Percentiles rank a stretch among this genome's conserved stretches.
These are phyloP conservation scores for Acrobasis suavella DNA, from an alignment of 2,888 invertebrate genomes.

Conservation along the genomic window DNA sequence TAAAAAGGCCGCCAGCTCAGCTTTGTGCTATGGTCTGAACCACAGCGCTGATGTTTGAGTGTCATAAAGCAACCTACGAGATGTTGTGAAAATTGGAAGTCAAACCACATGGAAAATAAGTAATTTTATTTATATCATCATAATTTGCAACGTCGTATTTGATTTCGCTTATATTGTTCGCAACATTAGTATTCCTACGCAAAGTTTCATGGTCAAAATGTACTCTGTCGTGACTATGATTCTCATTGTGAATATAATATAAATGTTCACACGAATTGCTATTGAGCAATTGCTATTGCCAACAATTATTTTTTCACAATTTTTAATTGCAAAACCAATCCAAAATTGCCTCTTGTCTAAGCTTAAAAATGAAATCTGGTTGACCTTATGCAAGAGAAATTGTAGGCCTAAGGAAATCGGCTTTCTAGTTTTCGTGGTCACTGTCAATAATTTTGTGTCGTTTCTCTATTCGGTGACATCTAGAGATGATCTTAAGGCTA, in stretches of 20 bases:
- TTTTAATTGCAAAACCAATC: conserved; percentile 20
- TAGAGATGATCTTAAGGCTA: conserved; percentile 7
- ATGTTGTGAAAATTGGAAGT: neutral
- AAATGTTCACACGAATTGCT: conserved; percentile 3
- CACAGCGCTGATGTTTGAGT: too few relatives aligned
- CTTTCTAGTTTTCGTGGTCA: conserved; percentile 19
- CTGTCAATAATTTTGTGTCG: conserved; percentile 7
- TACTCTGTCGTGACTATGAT: conserved; percentile 3
- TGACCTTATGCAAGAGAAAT: conserved; percentile 20
- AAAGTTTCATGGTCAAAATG: conserved; percentile 18
- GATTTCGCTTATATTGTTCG: neutral
- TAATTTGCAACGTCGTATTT: neutral
- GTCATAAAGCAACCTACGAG: neutral
- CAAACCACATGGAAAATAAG: neutral
- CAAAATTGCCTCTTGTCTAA: conserved; percentile 16
- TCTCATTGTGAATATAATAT: conserved; percentile 13
- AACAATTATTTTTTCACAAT: conserved; percentile 19
- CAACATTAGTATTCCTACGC: conserved; percentile 10
- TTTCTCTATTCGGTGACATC: conserved; percentile 10
- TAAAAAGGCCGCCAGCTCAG: too few relatives aligned
- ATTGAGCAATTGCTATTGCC: conserved; percentile 7
- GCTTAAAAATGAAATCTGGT: conserved; percentile 16
- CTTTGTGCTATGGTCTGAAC: too few relatives aligned
- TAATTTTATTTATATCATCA: neutral
- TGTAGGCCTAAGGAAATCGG: conserved; percentile 19